Evolutionary conservation across 2,113 vertebrate species (phyloP), one percentile per base, ranked within the genome.

Genomic region (Sphyrna mokarran): DNA sequence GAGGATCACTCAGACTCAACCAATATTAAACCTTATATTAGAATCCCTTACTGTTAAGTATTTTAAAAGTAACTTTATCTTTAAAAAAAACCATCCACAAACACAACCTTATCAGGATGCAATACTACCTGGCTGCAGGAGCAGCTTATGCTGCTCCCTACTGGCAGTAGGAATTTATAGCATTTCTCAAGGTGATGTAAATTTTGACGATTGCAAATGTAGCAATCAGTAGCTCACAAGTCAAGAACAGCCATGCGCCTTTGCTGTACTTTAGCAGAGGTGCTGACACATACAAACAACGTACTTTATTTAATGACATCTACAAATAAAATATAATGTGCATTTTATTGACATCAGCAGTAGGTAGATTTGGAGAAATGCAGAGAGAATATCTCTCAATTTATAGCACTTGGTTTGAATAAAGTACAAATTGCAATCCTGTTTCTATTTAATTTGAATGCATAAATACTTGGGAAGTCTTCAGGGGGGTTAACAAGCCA

Each of bases 401-500:
- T 93, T 66, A 8, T 33, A 37, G 37, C 89, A 93, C 37, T 93
- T 93, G 68, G 89, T 93, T 93, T 68, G 89, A 93, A 66, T 93
- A 93, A 66, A 93, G 89, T n/a, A 66, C 61, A 93, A 93, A 93
- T 93, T 68, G 89, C 89, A 91, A 91, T 91, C 58, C 66, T n/a
- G 89, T 66, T 37, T 93, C 61, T 66, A 93, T 66, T 93, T 93
- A 37, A 93, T 93, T 66, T 37, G 5, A 61, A 22, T 93, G 33
- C 61, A 93, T 93, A 93, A 93, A 66, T 37, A 93, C 61, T 37
- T 68, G 63, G 61, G 18, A 43, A 37, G n/a, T 66, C 89, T n/a
- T 93, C 89, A 22, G 89, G 89, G 89, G 61, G 89, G 61, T 93
- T 63, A 93, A 66, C 14, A 66, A 66, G 61, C 58, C 61, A 68